Percentiles rank a stretch among this genome's conserved stretches.
phyloP scores from a whole-genome alignment of 2,888 invertebrate species.

The Apeira syringaria region DNA sequence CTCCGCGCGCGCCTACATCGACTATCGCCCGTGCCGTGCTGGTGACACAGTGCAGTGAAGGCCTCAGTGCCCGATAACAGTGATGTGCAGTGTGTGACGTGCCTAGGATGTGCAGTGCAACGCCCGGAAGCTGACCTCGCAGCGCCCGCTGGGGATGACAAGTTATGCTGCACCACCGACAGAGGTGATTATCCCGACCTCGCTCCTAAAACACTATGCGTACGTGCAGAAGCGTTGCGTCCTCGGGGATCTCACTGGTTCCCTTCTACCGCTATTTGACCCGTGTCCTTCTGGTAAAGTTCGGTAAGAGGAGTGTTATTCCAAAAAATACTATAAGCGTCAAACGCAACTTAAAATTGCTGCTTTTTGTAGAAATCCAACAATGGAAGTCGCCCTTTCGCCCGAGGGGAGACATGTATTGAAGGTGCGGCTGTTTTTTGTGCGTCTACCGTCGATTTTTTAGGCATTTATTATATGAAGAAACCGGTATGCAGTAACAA shows the following conservation, averaged over 20 bases:
- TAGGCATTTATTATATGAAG: conserved; percentile 28
- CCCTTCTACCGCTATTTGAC: conserved; percentile 27
- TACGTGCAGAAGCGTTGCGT: conserved; percentile 60
- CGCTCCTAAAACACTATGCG: conserved; percentile 68
- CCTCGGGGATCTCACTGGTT: conserved; percentile 38
- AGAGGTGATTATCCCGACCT: conserved; percentile 81
- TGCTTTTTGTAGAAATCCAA: conserved; percentile 53
- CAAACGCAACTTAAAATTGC: conserved; percentile 37
- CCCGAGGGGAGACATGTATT: conserved; percentile 51
- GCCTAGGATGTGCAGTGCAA: conserved; percentile 67
- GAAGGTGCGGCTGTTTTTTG: conserved; percentile 53
- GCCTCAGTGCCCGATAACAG: conserved; percentile 38
- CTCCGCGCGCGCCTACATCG: conserved; percentile 29
- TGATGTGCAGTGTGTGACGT: conserved; percentile 59
- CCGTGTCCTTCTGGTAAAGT: conserved; percentile 39
- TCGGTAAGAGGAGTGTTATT: conserved; percentile 69
- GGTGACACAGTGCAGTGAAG: conserved; percentile 61
- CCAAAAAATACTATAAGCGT: conserved; percentile 53
- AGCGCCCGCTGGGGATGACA: conserved; percentile 66
- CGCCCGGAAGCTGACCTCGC: conserved; percentile 72
- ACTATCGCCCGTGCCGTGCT: conserved; percentile 26
- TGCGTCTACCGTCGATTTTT: conserved; percentile 34
- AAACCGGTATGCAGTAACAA: conserved; percentile 35
- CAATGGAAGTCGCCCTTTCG: conserved; percentile 67
- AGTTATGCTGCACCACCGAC: conserved; percentile 80